Percentiles rank a stretch among this genome's conserved stretches.
Conservation (phyloP, 1,140 invertebrate species). For the Kradibia gibbosae region DNA sequence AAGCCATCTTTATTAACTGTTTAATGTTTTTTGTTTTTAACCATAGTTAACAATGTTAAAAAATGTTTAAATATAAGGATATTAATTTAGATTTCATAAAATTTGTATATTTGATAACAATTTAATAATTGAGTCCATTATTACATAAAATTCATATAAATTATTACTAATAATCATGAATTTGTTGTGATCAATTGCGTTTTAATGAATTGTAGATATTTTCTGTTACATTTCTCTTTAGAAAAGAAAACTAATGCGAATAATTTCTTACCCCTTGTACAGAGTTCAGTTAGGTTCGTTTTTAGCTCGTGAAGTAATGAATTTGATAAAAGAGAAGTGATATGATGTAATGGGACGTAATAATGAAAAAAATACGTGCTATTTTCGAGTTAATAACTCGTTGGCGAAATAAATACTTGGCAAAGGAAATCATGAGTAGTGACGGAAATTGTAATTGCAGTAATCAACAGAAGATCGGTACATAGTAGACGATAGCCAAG, state of each 20-base stretch:
- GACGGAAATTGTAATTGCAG: conserved; percentile 63
- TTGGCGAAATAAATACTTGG: neutral
- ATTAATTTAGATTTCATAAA: too few species aligned
- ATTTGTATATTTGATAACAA: too few species aligned
- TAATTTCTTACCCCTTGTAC: neutral
- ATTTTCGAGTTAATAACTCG: neutral
- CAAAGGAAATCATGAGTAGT: neutral
- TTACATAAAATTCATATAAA: too few species aligned
- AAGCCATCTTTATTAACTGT: too few species aligned
- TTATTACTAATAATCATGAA: too few species aligned
- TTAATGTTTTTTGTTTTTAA: too few species aligned
- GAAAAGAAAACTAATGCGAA: neutral
- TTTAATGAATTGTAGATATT: neutral
- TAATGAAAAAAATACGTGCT: neutral
- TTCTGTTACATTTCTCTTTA: neutral
- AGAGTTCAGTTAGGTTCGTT: neutral
- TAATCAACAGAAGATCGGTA: conserved; percentile 66
- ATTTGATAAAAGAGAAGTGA: neutral
- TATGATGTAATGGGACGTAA: neutral
- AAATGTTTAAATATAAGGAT: too few species aligned
- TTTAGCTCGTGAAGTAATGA: neutral
- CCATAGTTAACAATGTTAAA: too few species aligned
- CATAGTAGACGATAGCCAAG: conserved; percentile 54
- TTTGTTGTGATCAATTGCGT: neutral
- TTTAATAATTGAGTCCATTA: too few species aligned